Percentiles rank a stretch among this genome's conserved stretches.
phyloP scores from a whole-genome alignment of 2,888 invertebrate species.

The Tipula vernalis region DNA sequence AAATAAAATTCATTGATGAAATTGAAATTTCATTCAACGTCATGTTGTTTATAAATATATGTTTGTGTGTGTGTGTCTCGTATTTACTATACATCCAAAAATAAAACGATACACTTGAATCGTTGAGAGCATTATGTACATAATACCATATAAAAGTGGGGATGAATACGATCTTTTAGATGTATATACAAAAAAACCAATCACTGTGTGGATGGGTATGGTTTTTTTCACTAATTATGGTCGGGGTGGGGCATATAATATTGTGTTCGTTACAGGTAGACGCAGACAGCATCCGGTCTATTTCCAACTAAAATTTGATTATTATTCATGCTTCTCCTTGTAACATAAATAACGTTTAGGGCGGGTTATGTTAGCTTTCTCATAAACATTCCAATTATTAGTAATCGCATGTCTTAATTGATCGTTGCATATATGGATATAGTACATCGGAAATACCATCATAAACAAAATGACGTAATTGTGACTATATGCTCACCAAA shows the following conservation, averaged over 20 bases:
- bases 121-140: not conserved
- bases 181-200: not conserved
- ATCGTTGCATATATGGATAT: no score
- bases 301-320: not conserved
- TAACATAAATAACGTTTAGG: not conserved
- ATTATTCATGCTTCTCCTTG: not conserved
- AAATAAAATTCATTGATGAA: constrained; percentile 1
- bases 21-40: not conserved
- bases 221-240: not conserved
- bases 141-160: not conserved
- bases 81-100: not conserved
- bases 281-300: not conserved
- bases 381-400: not conserved
- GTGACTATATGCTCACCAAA: not conserved
- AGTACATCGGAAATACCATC: not conserved
- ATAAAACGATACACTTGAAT: not conserved
- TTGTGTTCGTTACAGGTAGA: not conserved
- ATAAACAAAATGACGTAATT: not conserved
- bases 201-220: not conserved
- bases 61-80: not conserved
- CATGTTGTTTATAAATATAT: not conserved
- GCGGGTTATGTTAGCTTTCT: not conserved
- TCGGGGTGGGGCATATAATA: not conserved
- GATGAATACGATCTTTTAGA: not conserved
- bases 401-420: not conserved